Conservation (phyloP, 2,888 invertebrate species). For the Invenusta paracnida region DNA sequence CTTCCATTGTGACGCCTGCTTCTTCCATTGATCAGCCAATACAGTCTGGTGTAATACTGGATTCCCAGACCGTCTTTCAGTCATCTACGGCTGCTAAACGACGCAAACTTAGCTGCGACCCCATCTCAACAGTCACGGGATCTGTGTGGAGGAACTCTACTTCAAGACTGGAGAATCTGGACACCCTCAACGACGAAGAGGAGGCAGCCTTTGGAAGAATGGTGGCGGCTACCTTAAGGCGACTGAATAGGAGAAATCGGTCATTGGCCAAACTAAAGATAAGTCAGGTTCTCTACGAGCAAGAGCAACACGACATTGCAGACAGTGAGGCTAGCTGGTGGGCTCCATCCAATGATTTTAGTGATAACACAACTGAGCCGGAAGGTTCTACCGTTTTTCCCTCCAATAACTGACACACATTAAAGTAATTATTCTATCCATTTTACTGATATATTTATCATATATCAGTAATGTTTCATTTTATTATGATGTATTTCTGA, state of each 20-base stretch:
- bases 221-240: background rate
- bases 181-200: background rate
- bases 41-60: background rate
- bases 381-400: no score
- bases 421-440: no score
- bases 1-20: background rate
- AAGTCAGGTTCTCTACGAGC: constrained; percentile 10
- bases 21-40: background rate
- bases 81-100: background rate
- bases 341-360: background rate
- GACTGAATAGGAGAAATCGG: background rate
- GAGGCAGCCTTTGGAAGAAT: background rate
- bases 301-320: background rate
- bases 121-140: background rate
- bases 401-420: no score
- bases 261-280: background rate
- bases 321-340: background rate
- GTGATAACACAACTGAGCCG: no score
- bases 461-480: no score
- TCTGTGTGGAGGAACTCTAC: background rate
- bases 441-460: no score
- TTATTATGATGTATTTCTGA: no score
- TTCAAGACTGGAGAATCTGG: background rate
- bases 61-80: background rate
- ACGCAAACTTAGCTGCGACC: background rate